phyloP scores from a whole-genome alignment of 2,888 invertebrate genomes.

The Tiphia femorata region DNA sequence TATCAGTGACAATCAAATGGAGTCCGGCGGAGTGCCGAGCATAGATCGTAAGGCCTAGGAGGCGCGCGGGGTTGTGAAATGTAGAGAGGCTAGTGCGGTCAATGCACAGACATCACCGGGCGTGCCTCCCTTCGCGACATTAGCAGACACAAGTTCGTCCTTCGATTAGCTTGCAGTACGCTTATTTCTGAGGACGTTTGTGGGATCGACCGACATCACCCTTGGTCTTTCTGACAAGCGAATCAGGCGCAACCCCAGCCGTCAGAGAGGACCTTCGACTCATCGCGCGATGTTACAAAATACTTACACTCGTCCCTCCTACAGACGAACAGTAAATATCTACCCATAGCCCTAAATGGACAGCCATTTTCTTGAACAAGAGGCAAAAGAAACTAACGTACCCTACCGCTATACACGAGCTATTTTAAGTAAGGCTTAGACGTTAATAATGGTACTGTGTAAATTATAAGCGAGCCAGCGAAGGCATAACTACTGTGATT shows the following conservation, averaged over 20 bases:
- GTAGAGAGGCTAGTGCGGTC: conserved; percentile 59
- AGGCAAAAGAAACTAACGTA: conserved; percentile 43
- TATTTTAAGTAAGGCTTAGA: conserved; percentile 65
- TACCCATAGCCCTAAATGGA: conserved; percentile 41
- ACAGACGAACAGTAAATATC: conserved; percentile 34
- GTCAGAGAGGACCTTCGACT: conserved; percentile 38
- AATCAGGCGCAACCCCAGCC: conserved; percentile 56
- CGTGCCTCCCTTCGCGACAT: conserved; percentile 35
- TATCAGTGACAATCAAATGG: conserved; percentile 59
- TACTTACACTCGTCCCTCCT: conserved; percentile 35
- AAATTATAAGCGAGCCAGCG: conserved; percentile 67
- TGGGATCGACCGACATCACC: conserved; percentile 67
- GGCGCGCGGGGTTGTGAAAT: conserved; percentile 54
- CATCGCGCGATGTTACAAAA: conserved; percentile 30
- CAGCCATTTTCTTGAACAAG: conserved; percentile 36
- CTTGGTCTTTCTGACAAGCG: conserved; percentile 69
- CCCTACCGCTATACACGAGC: conserved; percentile 57
- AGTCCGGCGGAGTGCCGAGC: conserved; percentile 35
- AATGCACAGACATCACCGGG: conserved; percentile 32
- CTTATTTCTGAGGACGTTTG: conserved; percentile 59
- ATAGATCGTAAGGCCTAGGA: conserved; percentile 51
- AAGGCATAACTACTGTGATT: conserved; percentile 70
- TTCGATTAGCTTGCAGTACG: conserved; percentile 26
- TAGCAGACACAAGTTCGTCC: conserved; percentile 22
- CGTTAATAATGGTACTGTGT: conserved; percentile 61